Evolutionary conservation across 1,140 invertebrate species (phyloP).

Genomic region (Drosophila aff.): DNA sequence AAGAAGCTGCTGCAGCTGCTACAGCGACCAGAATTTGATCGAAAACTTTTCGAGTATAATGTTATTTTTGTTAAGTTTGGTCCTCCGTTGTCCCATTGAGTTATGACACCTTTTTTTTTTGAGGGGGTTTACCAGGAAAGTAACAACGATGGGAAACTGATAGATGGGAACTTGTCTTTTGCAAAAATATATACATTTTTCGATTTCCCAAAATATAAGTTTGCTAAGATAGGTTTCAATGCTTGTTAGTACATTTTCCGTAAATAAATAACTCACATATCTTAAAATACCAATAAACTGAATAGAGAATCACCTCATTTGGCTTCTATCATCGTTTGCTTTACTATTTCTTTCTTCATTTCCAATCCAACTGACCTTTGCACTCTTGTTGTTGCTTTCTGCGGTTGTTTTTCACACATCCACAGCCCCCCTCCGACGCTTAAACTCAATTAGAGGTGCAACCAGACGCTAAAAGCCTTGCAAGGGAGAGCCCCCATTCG

Average conservation of each 20-base stretch:
- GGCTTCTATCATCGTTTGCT: neutral
- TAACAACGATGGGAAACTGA: neutral
- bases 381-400: conserved; percentile 14
- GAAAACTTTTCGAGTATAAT: conserved; percentile 36
- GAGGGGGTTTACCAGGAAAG: neutral
- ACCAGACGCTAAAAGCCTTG: conserved; percentile 60
- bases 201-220: neutral
- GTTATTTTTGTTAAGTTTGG: conserved; percentile 37
- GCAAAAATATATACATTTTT: too few species aligned
- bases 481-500: neutral
- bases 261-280: neutral
- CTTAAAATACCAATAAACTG: neutral
- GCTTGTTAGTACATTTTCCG: neutral
- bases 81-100: conserved; percentile 12
- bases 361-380: conserved; percentile 25
- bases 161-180: too few species aligned
- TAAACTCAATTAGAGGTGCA: conserved; percentile 59
- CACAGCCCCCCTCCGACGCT: neutral
- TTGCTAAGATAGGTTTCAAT: neutral
- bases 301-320: neutral
- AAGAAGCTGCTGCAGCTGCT: conserved; percentile 42
- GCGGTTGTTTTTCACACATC: conserved; percentile 30
- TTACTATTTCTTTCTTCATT: conserved; percentile 6
- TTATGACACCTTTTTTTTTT: conserved; percentile 3
- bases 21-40: conserved; percentile 37